A percentile compares a stretch with the other conserved stretches of the same genome.
phyloP scores from a whole-genome alignment of 2,888 invertebrate species.

The Spialia ferax region DNA sequence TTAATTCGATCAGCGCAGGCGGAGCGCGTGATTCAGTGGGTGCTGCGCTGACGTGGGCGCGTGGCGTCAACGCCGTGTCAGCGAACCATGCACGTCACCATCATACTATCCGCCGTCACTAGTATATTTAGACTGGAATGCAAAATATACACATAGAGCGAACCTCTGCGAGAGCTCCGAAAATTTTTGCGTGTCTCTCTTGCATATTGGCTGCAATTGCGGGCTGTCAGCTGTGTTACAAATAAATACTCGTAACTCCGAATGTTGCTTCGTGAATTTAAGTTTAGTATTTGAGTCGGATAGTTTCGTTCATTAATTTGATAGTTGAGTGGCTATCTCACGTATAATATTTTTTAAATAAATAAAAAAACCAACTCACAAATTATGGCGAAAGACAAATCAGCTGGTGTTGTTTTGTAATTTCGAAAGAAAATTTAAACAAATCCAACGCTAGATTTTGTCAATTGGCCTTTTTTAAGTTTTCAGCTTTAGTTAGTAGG shows the following conservation, averaged over 20 bases:
- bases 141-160: slow-evolving; percentile 65
- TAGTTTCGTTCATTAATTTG: neutral
- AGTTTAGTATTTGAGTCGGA: too few relatives aligned
- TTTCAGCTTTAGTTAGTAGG: too few relatives aligned
- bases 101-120: slow-evolving; percentile 64
- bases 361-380: too few relatives aligned
- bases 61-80: slow-evolving; percentile 56
- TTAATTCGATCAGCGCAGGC: slow-evolving; percentile 40
- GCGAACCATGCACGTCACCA: slow-evolving; percentile 64
- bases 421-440: too few relatives aligned
- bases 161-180: slow-evolving; percentile 70
- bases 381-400: too few relatives aligned
- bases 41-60: slow-evolving; percentile 64
- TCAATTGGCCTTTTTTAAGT: too few relatives aligned
- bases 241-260: neutral
- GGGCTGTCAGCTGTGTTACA: neutral
- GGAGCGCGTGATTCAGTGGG: slow-evolving; percentile 72
- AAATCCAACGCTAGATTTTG: too few relatives aligned
- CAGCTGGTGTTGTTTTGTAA: too few relatives aligned
- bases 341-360: too few relatives aligned
- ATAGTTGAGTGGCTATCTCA: too few relatives aligned
- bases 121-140: slow-evolving; percentile 80
- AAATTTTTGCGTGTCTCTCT: slow-evolving; percentile 67
- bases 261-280: neutral
- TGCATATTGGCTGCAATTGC: slow-evolving; percentile 47